Conservation (phyloP, 2,113 vertebrate species). For the Motacilla tschutschensis region DNA sequence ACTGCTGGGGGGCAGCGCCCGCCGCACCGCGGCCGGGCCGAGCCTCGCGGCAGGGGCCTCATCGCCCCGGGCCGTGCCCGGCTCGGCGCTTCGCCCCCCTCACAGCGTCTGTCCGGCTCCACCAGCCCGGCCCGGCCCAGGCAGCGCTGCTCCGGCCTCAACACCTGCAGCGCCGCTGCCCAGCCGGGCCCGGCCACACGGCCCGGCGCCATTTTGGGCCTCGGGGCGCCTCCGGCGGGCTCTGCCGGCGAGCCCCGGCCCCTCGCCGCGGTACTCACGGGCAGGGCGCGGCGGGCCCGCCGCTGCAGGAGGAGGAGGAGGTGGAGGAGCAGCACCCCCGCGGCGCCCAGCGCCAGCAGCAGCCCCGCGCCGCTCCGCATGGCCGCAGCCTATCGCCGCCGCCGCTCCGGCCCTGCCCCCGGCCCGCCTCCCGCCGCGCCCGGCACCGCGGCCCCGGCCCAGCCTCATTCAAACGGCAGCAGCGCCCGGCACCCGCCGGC, state of each 20-base stretch:
- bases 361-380: background rate
- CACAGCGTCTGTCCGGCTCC: rapidly evolving
- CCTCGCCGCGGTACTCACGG: constrained; percentile 64
- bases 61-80: background rate
- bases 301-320: constrained; percentile 46
- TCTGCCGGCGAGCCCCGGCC: background rate
- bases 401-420: background rate
- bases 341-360: background rate
- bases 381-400: background rate
- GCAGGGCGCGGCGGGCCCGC: constrained; percentile 67
- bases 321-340: background rate
- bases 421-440: background rate
- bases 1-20: background rate
- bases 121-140: background rate
- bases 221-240: background rate
- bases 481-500: background rate
- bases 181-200: background rate
- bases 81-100: background rate
- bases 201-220: background rate
- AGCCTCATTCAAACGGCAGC: background rate
- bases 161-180: background rate
- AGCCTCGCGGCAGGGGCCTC: background rate
- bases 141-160: background rate
- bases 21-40: background rate
- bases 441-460: background rate